Base-by-base conservation (phyloP, 2,113 vertebrate genomes). In the Ascaphus truei region DNA sequence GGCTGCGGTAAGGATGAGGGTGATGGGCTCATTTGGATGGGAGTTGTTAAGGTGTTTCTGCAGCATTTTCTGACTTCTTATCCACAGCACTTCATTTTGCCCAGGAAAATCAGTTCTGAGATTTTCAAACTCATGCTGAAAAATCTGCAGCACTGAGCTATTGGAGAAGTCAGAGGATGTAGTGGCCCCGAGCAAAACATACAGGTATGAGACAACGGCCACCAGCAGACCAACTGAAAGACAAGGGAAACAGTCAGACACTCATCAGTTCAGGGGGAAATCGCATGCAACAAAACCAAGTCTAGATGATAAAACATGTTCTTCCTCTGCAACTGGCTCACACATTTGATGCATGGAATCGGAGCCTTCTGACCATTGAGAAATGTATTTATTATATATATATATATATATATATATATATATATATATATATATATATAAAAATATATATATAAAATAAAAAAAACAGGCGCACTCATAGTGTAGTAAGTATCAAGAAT, bases 61-160 rank as follows among this genome's bases (percentile, higher is more conserved):
- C 31, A 98, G 83, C 60, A 95, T 83, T 73, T 88, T 93, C 18
- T 56, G 81, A 26, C 88, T 91, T 0, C 95, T 88, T 0, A 63
- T 79, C 97, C 97, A 98, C 13, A 99, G 55, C 4, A 90, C 80
- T 0, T 81, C 12, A 26, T 81, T 92, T 84, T 98, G 97, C 25
- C 85, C 88, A 0, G 91, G 91, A 56, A 96, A 98, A 4, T 16
- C 62, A 10, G 59, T 68, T 72, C 86, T 64, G 45, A 97, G 36
- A 23, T 75, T 80, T 10, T 82, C 65, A 66, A 98, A 85, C 30
- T 88, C 74, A 11, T 60, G 71, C 37, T 86, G 67, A 62, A 92
- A 93, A 0, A 79, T 79, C 25, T 85, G 79, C 73, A 90, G 43
- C 13, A 9, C 8, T 11, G 33, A 7, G 7, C 12, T 31, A 34